phyloP scores from a whole-genome alignment of 1,140 invertebrate genomes.

The Helicorthomorpha holstii region DNA sequence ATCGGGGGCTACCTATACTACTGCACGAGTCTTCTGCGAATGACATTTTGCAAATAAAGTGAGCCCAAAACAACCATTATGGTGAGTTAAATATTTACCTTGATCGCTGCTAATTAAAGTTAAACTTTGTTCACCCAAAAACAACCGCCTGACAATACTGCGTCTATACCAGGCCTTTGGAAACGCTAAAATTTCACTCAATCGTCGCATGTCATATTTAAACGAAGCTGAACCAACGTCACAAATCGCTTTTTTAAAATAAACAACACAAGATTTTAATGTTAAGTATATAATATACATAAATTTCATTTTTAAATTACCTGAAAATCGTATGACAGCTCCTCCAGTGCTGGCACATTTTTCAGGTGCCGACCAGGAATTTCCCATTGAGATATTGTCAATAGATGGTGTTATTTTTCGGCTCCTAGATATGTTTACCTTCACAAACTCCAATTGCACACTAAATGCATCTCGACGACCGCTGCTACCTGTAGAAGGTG shows the following conservation, averaged over 20 bases:
- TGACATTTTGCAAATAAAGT: too few species aligned
- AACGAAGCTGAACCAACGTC: constrained; percentile 96
- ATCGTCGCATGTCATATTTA: constrained; percentile 95
- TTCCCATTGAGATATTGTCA: too few species aligned
- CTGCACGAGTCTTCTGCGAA: too few species aligned
- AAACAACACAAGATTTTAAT: not conserved
- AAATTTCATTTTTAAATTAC: constrained; percentile 31
- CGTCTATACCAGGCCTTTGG: constrained; percentile 95
- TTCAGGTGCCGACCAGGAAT: too few species aligned
- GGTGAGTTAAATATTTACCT: constrained; percentile 13
- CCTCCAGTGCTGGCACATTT: constrained; percentile 24
- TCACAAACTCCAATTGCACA: constrained; percentile 93
- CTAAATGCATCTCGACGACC: constrained; percentile 89
- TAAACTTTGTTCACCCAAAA: constrained; percentile 70
- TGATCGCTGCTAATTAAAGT: constrained; percentile 32
- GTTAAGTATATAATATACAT: too few species aligned
- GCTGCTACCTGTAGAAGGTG: constrained; percentile 52
- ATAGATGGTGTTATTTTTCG: constrained; percentile 66
- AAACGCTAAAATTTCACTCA: constrained; percentile 92
- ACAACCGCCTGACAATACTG: constrained; percentile 76
- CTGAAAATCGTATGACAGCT: constrained; percentile 77
- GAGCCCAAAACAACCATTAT: too few species aligned
- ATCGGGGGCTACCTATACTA: too few species aligned
- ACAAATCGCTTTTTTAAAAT: constrained; percentile 51
- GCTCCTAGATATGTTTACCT: constrained; percentile 79